Evolutionary conservation across 2,888 invertebrate species (phyloP).

Genomic region (Adela reaumurella): DNA sequence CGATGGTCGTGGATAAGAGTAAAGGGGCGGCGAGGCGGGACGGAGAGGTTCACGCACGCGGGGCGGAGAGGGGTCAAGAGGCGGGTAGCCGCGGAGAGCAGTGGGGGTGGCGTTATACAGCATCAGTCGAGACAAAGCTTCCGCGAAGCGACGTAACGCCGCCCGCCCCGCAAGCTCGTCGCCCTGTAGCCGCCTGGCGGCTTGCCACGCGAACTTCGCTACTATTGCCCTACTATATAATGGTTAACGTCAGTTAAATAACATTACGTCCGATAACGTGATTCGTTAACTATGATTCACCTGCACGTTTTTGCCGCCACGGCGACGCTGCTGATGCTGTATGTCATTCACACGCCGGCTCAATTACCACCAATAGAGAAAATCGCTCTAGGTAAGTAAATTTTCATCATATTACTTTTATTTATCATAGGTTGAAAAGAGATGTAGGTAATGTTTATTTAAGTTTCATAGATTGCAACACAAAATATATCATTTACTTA

Average conservation of each 20-base stretch:
- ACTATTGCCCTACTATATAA: not conserved
- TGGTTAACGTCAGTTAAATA: not conserved
- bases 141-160: not conserved
- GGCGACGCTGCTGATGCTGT: conserved; percentile 31
- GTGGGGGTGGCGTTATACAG: not conserved
- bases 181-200: not conserved
- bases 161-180: not conserved
- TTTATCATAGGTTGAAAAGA: too few species aligned
- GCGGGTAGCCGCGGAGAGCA: not conserved
- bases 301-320: conserved; percentile 3
- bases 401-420: conserved; percentile 2
- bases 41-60: not conserved
- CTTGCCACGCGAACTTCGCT: not conserved
- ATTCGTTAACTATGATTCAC: not conserved
- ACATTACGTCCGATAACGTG: not conserved
- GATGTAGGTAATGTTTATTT: too few species aligned
- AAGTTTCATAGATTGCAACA: too few species aligned
- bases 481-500: too few species aligned
- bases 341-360: conserved; percentile 26
- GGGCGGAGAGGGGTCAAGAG: not conserved
- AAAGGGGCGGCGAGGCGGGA: not conserved
- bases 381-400: conserved; percentile 48
- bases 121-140: not conserved
- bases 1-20: too few species aligned
- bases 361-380: conserved; percentile 43